Conservation (phyloP, 2,888 invertebrate species). For the Helobdella robusta region DNA sequence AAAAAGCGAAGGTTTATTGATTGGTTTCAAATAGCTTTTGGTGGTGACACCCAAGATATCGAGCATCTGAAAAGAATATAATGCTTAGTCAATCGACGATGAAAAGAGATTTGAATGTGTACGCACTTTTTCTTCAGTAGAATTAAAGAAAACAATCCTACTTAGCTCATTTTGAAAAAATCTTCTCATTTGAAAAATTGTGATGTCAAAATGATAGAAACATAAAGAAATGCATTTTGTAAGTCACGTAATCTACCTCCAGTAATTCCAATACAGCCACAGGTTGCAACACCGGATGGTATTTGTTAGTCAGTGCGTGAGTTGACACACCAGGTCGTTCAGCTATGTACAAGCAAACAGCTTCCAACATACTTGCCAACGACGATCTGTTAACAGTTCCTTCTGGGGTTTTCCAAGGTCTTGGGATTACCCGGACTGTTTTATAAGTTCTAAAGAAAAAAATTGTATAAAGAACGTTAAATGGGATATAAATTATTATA, state of each 20-base stretch:
- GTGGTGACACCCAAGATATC: conserved; percentile 29
- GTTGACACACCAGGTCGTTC: conserved; percentile 57
- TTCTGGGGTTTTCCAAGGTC: conserved; percentile 68
- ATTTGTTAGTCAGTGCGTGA: conserved; percentile 55
- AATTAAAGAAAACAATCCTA: neutral
- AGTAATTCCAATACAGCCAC: conserved; percentile 58
- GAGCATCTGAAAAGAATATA: conserved; percentile 28
- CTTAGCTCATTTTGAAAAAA: neutral
- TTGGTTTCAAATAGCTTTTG: conserved; percentile 4
- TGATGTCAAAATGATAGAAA: neutral
- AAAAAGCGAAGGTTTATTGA: conserved; percentile 27
- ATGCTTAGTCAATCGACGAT: neutral
- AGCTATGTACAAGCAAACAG: conserved; percentile 59
- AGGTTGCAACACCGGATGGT: conserved; percentile 60
- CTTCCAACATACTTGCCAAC: conserved; percentile 62
- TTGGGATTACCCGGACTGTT: conserved; percentile 43
- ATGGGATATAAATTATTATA: neutral
- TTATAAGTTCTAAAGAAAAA: conserved; percentile 35
- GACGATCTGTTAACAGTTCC: conserved; percentile 62
- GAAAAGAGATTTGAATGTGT: neutral
- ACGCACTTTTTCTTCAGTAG: neutral
- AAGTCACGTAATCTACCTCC: no score
- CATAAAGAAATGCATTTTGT: conserved; percentile 23
- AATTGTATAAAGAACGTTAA: neutral
- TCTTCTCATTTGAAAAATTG: neutral